These are phyloP conservation scores for Alfaro cultratus DNA, from an alignment of 2,797 vertebrate genomes.

Conservation along the genomic window DNA sequence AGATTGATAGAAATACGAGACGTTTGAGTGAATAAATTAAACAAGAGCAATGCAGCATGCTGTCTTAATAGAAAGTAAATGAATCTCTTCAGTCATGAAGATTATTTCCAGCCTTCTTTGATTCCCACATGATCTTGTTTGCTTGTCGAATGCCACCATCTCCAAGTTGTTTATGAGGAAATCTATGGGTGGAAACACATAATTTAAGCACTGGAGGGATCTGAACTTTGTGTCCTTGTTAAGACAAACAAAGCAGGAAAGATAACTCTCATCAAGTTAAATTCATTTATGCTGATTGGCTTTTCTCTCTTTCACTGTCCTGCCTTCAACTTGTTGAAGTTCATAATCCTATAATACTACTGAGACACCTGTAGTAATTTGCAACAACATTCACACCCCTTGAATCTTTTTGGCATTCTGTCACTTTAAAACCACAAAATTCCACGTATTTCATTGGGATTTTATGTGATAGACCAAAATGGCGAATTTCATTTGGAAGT, in stretches of 20 bases:
- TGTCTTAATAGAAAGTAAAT: conserved; percentile 48
- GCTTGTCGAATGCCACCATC: conserved; percentile 34
- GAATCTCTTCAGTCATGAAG: conserved; percentile 60
- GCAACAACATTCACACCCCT: not conserved
- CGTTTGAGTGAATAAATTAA: conserved; percentile 32
- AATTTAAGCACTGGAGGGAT: conserved; percentile 72
- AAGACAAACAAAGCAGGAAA: conserved; percentile 65
- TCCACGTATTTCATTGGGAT: not conserved
- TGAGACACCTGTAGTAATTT: conserved; percentile 23
- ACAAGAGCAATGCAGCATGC: conserved; percentile 15
- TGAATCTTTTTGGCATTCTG: not conserved
- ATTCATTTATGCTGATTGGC: conserved; percentile 79
- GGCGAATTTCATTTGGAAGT: not conserved
- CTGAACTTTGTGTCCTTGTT: conserved; percentile 71
- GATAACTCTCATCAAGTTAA: conserved; percentile 60
- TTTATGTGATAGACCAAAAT: not conserved
- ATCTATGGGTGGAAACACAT: conserved; percentile 62
- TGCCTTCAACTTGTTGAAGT: conserved; percentile 68
- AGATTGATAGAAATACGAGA: conserved; percentile 59
- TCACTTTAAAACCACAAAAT: not conserved
- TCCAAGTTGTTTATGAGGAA: conserved; percentile 63
- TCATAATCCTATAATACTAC: conserved; percentile 62
- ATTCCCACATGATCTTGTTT: conserved; percentile 64
- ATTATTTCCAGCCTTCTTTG: conserved; percentile 65
- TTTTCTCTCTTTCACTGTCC: conserved; percentile 66